A percentile compares a stretch with the other conserved stretches of the same genome.
Conservation (phyloP, 1,140 invertebrate species). For the Ceratina australensis region DNA sequence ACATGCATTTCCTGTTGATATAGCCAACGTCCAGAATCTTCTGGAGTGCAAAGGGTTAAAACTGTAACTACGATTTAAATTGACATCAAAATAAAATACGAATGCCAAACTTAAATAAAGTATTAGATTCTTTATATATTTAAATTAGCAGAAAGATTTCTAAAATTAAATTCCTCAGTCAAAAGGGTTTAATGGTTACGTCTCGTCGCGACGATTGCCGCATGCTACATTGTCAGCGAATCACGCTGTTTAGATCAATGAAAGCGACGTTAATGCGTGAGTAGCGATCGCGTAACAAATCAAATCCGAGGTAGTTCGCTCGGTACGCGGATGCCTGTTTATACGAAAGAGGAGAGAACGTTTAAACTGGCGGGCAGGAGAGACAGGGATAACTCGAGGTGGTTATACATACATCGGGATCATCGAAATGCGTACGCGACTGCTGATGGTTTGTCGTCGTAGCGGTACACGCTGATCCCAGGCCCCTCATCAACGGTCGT, state of each 20-base stretch:
- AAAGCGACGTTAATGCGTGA: not conserved
- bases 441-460: conserved; percentile 62
- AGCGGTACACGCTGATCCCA: conserved; percentile 66
- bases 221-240: not conserved
- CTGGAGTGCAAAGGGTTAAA: no score
- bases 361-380: conserved; percentile 47
- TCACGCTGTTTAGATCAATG: not conserved
- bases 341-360: not conserved
- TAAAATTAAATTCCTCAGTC: no score
- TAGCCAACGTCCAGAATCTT: no score
- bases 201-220: no score
- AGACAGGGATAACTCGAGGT: conserved; percentile 34
- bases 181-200: no score
- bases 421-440: conserved; percentile 60
- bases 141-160: no score
- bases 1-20: no score
- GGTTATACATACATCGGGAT: conserved; percentile 51
- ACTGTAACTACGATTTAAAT: no score
- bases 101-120: no score
- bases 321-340: not conserved
- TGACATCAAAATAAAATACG: no score
- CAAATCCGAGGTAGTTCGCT: not conserved
- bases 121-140: no score
- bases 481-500: conserved; percentile 75
- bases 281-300: not conserved